Percentiles rank a stretch among this genome's conserved stretches.
Evolutionary conservation across 37 sponge, comb jelly and placozoan species (phyloP).

Genomic region (Lycopodina hypogea): DNA sequence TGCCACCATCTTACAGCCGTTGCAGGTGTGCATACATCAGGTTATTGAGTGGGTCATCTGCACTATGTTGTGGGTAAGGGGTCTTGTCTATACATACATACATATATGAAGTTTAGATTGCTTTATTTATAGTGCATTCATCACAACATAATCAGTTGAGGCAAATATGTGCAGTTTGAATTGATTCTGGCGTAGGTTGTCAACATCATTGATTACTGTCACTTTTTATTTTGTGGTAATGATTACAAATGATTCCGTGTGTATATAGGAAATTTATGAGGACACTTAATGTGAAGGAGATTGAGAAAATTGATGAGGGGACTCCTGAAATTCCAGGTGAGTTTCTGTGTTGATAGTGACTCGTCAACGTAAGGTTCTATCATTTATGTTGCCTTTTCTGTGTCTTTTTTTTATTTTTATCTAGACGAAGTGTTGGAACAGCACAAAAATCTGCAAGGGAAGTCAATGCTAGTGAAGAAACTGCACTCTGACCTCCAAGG

Average conservation of each 20-base stretch:
- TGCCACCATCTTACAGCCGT: too few relatives aligned
- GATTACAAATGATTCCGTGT: neutral
- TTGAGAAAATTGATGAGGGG: conserved; percentile 40
- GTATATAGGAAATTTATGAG: conserved; percentile 52
- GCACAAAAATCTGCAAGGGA: conserved; percentile 44
- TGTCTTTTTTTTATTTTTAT: neutral
- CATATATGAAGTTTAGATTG: too few relatives aligned
- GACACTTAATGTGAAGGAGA: conserved; percentile 65
- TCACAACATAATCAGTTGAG: too few relatives aligned
- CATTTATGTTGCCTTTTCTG: neutral
- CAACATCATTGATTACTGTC: too few relatives aligned
- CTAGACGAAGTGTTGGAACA: conserved; percentile 36
- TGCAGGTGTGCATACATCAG: too few relatives aligned
- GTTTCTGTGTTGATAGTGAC: neutral
- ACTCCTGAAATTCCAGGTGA: conserved; percentile 55
- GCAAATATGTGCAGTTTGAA: too few relatives aligned
- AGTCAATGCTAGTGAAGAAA: conserved; percentile 7
- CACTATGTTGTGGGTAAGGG: too few relatives aligned
- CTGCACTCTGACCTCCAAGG: conserved; percentile 46
- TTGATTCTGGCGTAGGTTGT: too few relatives aligned
- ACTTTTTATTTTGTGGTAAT: neutral
- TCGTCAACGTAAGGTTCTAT: too few relatives aligned
- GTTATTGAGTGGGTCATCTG: too few relatives aligned
- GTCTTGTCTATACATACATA: too few relatives aligned
- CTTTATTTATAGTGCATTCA: too few relatives aligned